Percentiles rank a stretch among this genome's conserved stretches.
Conservation (phyloP, 2,888 invertebrate species). For the Leuctra nigra region DNA sequence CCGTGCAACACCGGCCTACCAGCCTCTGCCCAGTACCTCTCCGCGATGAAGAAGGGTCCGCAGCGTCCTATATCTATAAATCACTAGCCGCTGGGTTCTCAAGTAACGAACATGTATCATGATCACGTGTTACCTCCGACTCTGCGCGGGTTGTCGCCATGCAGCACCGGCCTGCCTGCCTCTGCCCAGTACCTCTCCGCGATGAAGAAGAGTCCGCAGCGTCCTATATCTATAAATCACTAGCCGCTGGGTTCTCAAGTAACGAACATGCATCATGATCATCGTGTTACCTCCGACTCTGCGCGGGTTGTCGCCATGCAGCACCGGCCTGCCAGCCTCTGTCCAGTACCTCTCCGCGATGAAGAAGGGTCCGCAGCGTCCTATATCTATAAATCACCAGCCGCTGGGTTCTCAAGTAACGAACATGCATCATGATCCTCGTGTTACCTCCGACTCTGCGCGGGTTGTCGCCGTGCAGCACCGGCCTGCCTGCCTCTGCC, state of each 20-base stretch:
- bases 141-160: constrained; percentile 29
- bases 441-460: constrained; percentile 44
- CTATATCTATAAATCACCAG: too few species aligned
- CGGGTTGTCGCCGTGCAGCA: constrained; percentile 35
- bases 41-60: constrained; percentile 77
- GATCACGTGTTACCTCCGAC: constrained; percentile 51
- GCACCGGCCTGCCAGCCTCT: constrained; percentile 65
- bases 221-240: too few species aligned
- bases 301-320: constrained; percentile 31
- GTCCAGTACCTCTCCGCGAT: constrained; percentile 87
- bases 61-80: too few species aligned
- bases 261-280: too few species aligned
- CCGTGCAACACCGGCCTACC: constrained; percentile 55
- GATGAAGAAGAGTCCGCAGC: constrained; percentile 79
- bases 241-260: too few species aligned
- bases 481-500: constrained; percentile 72
- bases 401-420: too few species aligned
- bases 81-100: too few species aligned
- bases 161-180: constrained; percentile 58
- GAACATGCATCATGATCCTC: too few species aligned
- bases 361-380: constrained; percentile 79
- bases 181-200: constrained; percentile 87
- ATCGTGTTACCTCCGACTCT: constrained; percentile 47
- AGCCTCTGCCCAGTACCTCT: constrained; percentile 81
- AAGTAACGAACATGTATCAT: too few species aligned